Base-by-base conservation (phyloP, 2,888 invertebrate species). In the Meteorus cinctellus region DNA sequence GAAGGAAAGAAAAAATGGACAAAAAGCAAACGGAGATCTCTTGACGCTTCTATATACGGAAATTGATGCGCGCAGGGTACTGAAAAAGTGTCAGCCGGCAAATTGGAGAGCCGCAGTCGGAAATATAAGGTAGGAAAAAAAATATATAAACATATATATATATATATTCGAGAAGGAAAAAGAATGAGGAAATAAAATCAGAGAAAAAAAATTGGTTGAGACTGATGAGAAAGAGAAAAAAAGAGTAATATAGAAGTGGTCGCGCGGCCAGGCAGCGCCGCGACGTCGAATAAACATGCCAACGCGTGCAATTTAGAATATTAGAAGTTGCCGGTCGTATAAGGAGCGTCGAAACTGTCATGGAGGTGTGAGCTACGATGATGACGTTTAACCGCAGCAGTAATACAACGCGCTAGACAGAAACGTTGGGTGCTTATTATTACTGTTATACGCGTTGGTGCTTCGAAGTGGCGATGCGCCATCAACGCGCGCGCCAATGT, bases 271-370 rank as follows among this genome's bases (percentile, higher is more conserved):
- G 55, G 88, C 88, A 87, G 86, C 86, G 78, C 82, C 84, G 83
- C 85, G 83, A 84, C 84, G 87, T 87, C 89, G 87, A 86, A 88
- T 89, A 89, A 89, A 89, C 86, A 89, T 88, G 89, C 86, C 88
- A 89, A 82, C 79, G 81, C 79, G 84, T 83, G 86, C 86, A 86
- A 88, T 89, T 88, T 84, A 84, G 86, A 86, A 88, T 88, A 88
- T 88, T 89, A 88, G 88, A 85, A 86, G 85, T 83, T 76, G 62
- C 51, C 62, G 81, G 81, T 81, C 81, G 82, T 85, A 55, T 55
- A 55, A 85, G 85, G 82, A 83, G 87, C 87, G 80, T 86, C 81
- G 77, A 82, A 78, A 79, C 82, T 88, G 89, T 88, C 88, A 86
- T 81, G 81, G 77, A 34, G 81, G 82, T 81, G 81, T 89, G 89